Percentiles rank a stretch among this genome's conserved stretches.
phyloP scores from a whole-genome alignment of 2,113 vertebrate species.

The Scomber colias region DNA sequence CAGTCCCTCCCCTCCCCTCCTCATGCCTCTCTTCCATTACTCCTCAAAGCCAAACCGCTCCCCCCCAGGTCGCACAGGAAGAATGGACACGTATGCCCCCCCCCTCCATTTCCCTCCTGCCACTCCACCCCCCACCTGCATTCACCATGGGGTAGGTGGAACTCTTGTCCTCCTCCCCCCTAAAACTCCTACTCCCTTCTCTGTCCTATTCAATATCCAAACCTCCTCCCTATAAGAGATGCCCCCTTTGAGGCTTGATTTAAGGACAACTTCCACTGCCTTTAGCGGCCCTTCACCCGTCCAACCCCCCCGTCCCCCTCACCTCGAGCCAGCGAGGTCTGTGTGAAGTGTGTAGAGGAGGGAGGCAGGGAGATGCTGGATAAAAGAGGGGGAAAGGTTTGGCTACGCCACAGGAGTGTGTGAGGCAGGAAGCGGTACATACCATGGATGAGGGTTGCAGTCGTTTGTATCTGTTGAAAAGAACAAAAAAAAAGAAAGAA shows the following conservation, averaged over 20 bases:
- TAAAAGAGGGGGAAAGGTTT: neutral
- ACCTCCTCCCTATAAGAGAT: conserved; percentile 55
- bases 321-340: conserved; percentile 30
- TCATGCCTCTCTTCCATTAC: conserved; percentile 70
- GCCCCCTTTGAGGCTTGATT: conserved; percentile 78
- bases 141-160: conserved; percentile 71
- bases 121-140: conserved; percentile 72
- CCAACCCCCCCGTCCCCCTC: too few relatives aligned
- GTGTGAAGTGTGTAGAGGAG: conserved; percentile 56
- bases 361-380: conserved; percentile 18
- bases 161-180: conserved; percentile 45
- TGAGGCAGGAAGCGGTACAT: conserved; percentile 72
- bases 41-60: conserved; percentile 69
- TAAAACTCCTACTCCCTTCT: conserved; percentile 62
- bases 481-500: conserved; percentile 3
- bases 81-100: conserved; percentile 69
- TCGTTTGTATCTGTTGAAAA: conserved; percentile 92
- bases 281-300: conserved; percentile 64
- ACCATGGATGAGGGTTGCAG: conserved; percentile 98
- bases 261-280: conserved; percentile 77
- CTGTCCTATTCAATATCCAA: conserved; percentile 64
- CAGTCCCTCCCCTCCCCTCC: conserved; percentile 70
- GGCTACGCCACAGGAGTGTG: conserved; percentile 6
- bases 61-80: conserved; percentile 75
- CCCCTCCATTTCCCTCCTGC: conserved; percentile 11